Evolutionary conservation across 2,888 invertebrate species (phyloP).

Genomic region (Tethea ocularis): DNA sequence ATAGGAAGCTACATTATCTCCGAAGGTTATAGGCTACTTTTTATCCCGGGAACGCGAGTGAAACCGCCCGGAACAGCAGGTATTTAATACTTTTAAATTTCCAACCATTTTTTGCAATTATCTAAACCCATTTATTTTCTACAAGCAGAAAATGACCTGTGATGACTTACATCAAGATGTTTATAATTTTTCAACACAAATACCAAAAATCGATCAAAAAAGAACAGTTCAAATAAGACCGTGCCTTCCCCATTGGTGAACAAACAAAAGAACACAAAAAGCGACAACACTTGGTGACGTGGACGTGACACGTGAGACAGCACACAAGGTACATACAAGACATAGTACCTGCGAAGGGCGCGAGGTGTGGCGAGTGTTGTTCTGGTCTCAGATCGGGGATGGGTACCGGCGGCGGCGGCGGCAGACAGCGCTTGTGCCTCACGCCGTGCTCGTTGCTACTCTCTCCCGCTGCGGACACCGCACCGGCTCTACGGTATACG

Average conservation of each 20-base stretch:
- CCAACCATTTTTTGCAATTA: too few species aligned
- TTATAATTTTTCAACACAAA: too few species aligned
- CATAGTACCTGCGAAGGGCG: constrained; percentile 76
- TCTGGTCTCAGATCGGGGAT: constrained; percentile 94
- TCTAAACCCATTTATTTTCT: too few species aligned
- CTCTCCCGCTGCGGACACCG: constrained; percentile 82
- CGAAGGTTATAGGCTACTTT: too few species aligned
- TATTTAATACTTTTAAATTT: too few species aligned
- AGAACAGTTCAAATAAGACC: neutral
- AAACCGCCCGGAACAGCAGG: too few species aligned
- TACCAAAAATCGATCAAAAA: neutral
- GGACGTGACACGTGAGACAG: neutral
- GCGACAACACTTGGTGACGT: constrained; percentile 1
- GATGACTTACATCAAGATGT: too few species aligned
- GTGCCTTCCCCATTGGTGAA: neutral
- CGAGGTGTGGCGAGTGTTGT: constrained; percentile 41
- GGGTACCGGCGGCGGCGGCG: constrained; percentile 91
- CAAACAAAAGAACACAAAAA: neutral
- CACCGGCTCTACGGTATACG: constrained; percentile 48
- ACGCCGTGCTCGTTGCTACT: constrained; percentile 93
- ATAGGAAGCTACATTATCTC: too few species aligned
- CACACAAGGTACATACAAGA: constrained; percentile 14
- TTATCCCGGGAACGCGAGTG: too few species aligned
- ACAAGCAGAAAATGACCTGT: too few species aligned
- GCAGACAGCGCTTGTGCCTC: constrained; percentile 91